phyloP scores from a whole-genome alignment of 2,888 invertebrate species.

The Iphiclides podalirius region DNA sequence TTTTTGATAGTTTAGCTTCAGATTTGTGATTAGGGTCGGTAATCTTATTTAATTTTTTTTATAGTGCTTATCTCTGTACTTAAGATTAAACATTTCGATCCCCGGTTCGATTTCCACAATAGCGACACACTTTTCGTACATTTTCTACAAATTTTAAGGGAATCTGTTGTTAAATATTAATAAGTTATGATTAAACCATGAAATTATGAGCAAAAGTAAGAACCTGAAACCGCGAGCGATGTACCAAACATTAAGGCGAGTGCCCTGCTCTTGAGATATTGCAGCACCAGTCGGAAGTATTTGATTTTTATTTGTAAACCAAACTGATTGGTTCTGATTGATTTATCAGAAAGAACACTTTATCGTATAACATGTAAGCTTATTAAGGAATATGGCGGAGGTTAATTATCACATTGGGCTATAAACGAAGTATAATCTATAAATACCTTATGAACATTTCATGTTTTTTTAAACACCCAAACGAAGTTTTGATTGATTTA shows the following conservation, averaged over 20 bases:
- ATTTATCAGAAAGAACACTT: conserved; percentile 5
- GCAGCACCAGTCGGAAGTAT: neutral
- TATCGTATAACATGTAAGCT: neutral
- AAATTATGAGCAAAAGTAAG: no score
- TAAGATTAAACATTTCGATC: no score
- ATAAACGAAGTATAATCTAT: neutral
- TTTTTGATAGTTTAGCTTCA: no score
- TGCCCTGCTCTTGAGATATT: neutral
- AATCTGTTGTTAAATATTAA: no score
- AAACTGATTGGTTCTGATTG: conserved; percentile 6
- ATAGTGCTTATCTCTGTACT: no score
- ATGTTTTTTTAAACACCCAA: neutral
- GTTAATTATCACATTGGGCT: neutral
- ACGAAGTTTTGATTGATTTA: neutral
- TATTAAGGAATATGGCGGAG: conserved; percentile 1
- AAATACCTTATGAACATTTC: neutral
- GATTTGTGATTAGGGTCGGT: no score
- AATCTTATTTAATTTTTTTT: no score
- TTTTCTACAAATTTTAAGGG: no score
- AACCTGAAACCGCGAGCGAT: no score
- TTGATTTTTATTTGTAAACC: conserved; percentile 1
- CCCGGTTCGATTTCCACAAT: no score
- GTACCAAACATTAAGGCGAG: neutral
- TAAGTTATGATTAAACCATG: no score
- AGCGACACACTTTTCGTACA: no score